A percentile compares a stretch with the other conserved stretches of the same genome.
Evolutionary conservation across 2,797 vertebrate species (phyloP).

Genomic region (Ctenopoma kingsleyae): DNA sequence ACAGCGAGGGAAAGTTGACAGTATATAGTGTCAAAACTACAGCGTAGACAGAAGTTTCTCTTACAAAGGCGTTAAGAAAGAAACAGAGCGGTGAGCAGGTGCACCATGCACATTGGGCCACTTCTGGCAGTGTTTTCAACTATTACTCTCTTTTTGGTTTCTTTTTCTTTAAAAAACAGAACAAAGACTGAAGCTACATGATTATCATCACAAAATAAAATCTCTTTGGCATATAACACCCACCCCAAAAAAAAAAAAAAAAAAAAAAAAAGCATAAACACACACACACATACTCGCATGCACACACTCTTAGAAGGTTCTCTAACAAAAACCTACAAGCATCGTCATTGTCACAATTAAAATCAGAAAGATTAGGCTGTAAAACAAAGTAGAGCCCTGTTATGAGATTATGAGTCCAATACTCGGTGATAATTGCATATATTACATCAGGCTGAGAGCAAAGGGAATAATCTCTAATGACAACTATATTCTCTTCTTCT

Average conservation of each 20-base stretch:
- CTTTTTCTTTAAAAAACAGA: slow-evolving; percentile 34
- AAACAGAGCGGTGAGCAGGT: slow-evolving; percentile 62
- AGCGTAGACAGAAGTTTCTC: slow-evolving; percentile 56
- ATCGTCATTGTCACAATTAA: slow-evolving; percentile 61
- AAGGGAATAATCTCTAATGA: slow-evolving; percentile 51
- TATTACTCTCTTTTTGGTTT: slow-evolving; percentile 49
- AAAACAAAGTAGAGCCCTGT: slow-evolving; percentile 82
- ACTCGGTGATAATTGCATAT: slow-evolving; percentile 83
- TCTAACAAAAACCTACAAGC: slow-evolving; percentile 75
- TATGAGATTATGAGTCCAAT: slow-evolving; percentile 76
- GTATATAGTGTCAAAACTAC: slow-evolving; percentile 59
- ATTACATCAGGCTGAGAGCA: slow-evolving; percentile 76
- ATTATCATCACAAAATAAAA: slow-evolving; percentile 86
- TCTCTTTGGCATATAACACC: slow-evolving; percentile 87
- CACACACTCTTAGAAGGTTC: slow-evolving; percentile 68
- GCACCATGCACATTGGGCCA: slow-evolving; percentile 63
- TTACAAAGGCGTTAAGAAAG: slow-evolving; percentile 65
- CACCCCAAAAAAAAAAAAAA: slow-evolving; percentile 54
- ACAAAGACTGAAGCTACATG: slow-evolving; percentile 67
- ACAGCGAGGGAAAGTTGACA: slow-evolving; percentile 46
- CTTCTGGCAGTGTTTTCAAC: slow-evolving; percentile 78
- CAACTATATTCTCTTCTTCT: slow-evolving; percentile 44
- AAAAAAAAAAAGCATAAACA: slow-evolving; percentile 71
- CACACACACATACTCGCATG: slow-evolving; percentile 38
- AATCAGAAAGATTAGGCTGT: slow-evolving; percentile 74